Evolutionary conservation across 2,113 vertebrate genomes (phyloP).

Genomic region (Myocastor coypus): DNA sequence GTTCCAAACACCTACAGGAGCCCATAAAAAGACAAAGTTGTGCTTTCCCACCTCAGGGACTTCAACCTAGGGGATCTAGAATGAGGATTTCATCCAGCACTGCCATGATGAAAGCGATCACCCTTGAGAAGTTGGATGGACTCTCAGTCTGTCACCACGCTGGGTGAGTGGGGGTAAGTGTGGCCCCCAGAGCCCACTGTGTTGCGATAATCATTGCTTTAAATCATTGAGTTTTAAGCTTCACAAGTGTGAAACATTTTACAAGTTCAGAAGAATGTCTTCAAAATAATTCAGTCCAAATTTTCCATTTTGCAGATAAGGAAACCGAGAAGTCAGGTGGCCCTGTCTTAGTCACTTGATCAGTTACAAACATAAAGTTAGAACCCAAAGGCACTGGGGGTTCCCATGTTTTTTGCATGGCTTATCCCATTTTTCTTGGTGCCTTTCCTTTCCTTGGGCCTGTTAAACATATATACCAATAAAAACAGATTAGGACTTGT

Average conservation of each 20-base stretch:
- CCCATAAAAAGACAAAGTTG: background rate
- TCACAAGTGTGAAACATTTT: background rate
- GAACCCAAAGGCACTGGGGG: background rate
- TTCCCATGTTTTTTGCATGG: background rate
- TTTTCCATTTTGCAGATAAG: background rate
- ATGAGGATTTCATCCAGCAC: background rate
- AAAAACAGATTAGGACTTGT: background rate
- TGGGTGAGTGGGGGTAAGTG: background rate
- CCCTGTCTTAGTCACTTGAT: background rate
- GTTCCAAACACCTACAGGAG: background rate
- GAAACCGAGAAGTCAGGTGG: background rate
- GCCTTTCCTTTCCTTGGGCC: background rate
- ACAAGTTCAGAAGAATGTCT: slow-evolving; percentile 15
- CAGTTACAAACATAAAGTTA: background rate
- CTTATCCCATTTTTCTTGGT: background rate
- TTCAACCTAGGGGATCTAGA: background rate
- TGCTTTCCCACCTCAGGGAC: background rate
- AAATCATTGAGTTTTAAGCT: background rate
- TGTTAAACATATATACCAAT: background rate
- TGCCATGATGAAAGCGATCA: background rate
- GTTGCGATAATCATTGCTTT: slow-evolving; percentile 5
- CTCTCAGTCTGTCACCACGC: background rate
- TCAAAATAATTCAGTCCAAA: background rate
- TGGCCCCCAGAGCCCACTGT: background rate
- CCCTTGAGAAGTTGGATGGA: background rate